A percentile compares a stretch with the other conserved stretches of the same genome.
phyloP scores from a whole-genome alignment of 2,888 invertebrate species.

The Eumerus sabulonum region DNA sequence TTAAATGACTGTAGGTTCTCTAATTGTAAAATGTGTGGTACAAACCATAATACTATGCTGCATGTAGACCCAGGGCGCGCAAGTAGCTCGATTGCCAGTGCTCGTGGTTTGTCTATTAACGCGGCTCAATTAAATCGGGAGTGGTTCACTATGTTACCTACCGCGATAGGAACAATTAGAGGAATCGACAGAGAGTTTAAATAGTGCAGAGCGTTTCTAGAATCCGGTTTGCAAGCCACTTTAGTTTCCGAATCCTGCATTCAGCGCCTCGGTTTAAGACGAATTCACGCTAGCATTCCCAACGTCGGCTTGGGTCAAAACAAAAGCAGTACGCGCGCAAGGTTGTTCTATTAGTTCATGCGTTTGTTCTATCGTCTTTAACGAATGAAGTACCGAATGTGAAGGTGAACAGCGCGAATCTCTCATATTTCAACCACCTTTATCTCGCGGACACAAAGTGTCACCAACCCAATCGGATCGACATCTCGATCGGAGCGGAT shows the following conservation, averaged over 20 bases:
- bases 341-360: slow-evolving; percentile 19
- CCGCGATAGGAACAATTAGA: slow-evolving; percentile 22
- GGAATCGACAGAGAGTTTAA: slow-evolving; percentile 1
- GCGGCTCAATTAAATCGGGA: not conserved
- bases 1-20: slow-evolving; percentile 20
- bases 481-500: slow-evolving; percentile 28
- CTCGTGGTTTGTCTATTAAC: not conserved
- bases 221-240: slow-evolving; percentile 12
- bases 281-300: slow-evolving; percentile 8
- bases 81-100: not conserved
- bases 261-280: slow-evolving; percentile 25
- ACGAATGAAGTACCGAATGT: slow-evolving; percentile 19
- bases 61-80: slow-evolving; percentile 1
- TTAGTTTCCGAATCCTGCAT: slow-evolving; percentile 23
- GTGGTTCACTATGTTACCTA: slow-evolving; percentile 27
- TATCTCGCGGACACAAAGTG: slow-evolving; percentile 20
- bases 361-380: slow-evolving; percentile 7
- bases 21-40: slow-evolving; percentile 21
- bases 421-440: slow-evolving; percentile 23
- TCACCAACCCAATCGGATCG: slow-evolving; percentile 10
- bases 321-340: slow-evolving; percentile 23
- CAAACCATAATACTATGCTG: slow-evolving; percentile 31
- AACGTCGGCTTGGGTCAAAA: slow-evolving; percentile 10
- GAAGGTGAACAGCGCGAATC: slow-evolving; percentile 10
- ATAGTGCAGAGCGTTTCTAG: slow-evolving; percentile 30